Evolutionary conservation across 2,797 vertebrate species (phyloP).

Genomic region (Pelobates cultripes): DNA sequence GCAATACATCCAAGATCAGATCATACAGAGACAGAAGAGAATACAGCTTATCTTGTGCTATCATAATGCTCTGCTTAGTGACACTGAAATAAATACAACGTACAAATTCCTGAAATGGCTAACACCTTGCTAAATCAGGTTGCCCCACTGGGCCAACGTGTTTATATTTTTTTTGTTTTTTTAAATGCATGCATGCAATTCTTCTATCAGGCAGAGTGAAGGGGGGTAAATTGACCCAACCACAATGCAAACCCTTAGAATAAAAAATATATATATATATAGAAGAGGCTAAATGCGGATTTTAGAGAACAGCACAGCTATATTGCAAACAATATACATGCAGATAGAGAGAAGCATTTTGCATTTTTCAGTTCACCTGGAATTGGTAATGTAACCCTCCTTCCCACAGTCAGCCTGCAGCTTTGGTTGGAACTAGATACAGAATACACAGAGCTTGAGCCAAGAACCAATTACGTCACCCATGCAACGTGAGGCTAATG

Average conservation of each 20-base stretch:
- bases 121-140: not conserved
- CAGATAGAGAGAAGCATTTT: not conserved
- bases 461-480: conserved; percentile 88
- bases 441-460: conserved; percentile 72
- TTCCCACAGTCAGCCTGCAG: conserved; percentile 76
- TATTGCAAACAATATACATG: conserved; percentile 60
- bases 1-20: conserved; percentile 33
- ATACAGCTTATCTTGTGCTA: conserved; percentile 5
- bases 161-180: not conserved
- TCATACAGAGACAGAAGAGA: conserved; percentile 10
- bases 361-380: conserved; percentile 63
- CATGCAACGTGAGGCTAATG: conserved; percentile 85
- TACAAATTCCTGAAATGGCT: not conserved
- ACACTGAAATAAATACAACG: not conserved
- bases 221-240: conserved; percentile 23
- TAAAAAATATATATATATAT: not conserved
- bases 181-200: conserved; percentile 38
- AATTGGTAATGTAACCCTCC: conserved; percentile 60
- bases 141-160: not conserved
- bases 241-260: conserved; percentile 55
- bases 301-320: no score
- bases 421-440: conserved; percentile 74
- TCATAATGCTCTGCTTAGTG: not conserved
- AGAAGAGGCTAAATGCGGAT: not conserved
- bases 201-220: conserved; percentile 39